Base-by-base conservation (phyloP, 2,888 invertebrate genomes). In the Lissonota sp. region DNA sequence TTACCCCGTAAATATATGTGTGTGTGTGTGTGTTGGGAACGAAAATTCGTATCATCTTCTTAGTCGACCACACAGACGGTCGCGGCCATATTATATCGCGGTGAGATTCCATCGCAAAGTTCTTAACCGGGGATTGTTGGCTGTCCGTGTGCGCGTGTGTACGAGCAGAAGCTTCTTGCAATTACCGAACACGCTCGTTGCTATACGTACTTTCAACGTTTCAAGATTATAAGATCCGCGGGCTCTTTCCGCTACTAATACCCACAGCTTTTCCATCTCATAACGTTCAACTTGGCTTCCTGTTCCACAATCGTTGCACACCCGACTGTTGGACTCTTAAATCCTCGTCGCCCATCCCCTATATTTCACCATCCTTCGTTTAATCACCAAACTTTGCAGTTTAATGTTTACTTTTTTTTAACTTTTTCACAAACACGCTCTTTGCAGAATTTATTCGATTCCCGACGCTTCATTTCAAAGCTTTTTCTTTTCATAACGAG, bases 31-130 rank as follows among this genome's bases (percentile, higher is more conserved):
- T n/a, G n/a, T n/a, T n/a, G n/a, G 16, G 60, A 57, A 46, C 16
- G 12, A 60, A 60, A 71, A 16, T 16, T 49, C 49, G 58, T 60
- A 71, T 49, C 49, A 60, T 60, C 16, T 71, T 39, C 40, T 49
- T 8, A 12, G 44, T n/a, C 44, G 39, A 14, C 69, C n/a, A n/a
- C n/a, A 58, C 14, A 37, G 49, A 46, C 63, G 26, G 62, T 42
- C 40, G 6, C 40, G 40, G 46, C 55, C 64, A 75, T 67, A 71
- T 66, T 71, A 75, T n/a, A n/a, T 79, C 69, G 58, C 58, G 4
- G n/a, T n/a, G 67, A 71, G 70, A 80, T 75, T 80, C 60, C 75
- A 80, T 75, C 75, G 75, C 71, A 71, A 75, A 71, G 46, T 80
- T 80, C 40, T 14, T 12, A 14, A 12, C 49, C 26, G n/a, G n/a